Base-by-base conservation (phyloP, 2,888 invertebrate species). In the Meghimatium bilineatum region DNA sequence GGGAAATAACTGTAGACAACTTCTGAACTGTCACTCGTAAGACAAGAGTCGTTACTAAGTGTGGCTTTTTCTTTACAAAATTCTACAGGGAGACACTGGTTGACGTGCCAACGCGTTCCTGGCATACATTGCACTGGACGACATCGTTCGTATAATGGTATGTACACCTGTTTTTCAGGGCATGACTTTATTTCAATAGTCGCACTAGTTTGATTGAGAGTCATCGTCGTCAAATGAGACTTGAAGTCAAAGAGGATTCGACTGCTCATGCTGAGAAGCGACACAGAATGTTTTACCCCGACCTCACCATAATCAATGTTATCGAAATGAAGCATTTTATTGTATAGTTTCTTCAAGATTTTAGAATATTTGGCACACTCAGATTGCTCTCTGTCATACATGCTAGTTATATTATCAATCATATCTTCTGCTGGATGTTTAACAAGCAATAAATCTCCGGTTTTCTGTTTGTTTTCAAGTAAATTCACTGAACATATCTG, bases 191-290 rank as follows among this genome's bases (percentile, higher is more conserved):
- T 82, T 56, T 82, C 67, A 32, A 76, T 76, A 34, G 32, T 32
- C 14, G 1, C 10, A 17, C n/a, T 56, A 6, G 44, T 75, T 5
- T 75, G 20, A 17, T 67, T 74, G 52, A 76, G 32, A 14, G 67
- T 52, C 14, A 52, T 17, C 6, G 76, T 67, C 23, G 32, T 26
- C 17, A 6, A 20, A 49, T 17, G 69, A 14, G 75, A 66, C 23
- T 38, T 49, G 52, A 76, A 82, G 67, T 76, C 66, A 52, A 67
- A 67, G 20, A 82, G 52, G 52, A 74, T 29, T n/a, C 74, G 81
- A 52, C 38, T 63, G 32, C 74, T 81, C 6, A n/a, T 12, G 44
- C 12, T 44, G 5, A 56, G 23, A 12, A 26, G 17, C 3, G 12
- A 5, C 44, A 12, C 6, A 44, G 12, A 44, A 44, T 44, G 6